Evolutionary conservation across 2,888 invertebrate genomes (phyloP).

Genomic region (Drosophila setosimentum): DNA sequence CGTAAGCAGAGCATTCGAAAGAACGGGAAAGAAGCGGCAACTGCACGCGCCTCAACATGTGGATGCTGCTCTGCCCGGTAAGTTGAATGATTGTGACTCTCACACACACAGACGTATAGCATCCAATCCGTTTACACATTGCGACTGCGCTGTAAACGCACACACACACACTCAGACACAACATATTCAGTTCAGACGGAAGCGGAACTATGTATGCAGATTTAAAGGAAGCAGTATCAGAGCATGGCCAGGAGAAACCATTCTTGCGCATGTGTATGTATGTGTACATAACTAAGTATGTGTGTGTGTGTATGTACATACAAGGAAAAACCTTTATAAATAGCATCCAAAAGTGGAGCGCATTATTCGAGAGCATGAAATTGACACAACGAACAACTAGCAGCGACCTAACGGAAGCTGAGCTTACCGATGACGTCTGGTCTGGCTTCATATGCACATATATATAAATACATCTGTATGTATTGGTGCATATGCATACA

Average conservation of each 20-base stretch:
- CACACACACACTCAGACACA: slow-evolving; percentile 15
- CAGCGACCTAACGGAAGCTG: slow-evolving; percentile 59
- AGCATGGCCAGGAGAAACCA: slow-evolving; percentile 26
- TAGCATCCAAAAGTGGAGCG: slow-evolving; percentile 79
- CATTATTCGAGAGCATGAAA: slow-evolving; percentile 43
- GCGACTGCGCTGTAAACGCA: slow-evolving; percentile 66
- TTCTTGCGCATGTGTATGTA: slow-evolving; percentile 53
- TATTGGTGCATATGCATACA: slow-evolving; percentile 6
- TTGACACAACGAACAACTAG: slow-evolving; percentile 13
- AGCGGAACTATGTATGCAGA: slow-evolving; percentile 79
- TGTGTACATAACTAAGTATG: slow-evolving; percentile 47
- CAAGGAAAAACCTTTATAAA: slow-evolving; percentile 68
- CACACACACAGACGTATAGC: slow-evolving; percentile 17
- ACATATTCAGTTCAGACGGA: slow-evolving; percentile 57
- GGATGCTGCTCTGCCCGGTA: slow-evolving; percentile 74
- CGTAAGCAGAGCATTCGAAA: slow-evolving; percentile 8
- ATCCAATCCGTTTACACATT: slow-evolving; percentile 34
- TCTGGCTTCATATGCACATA: slow-evolving; percentile 31
- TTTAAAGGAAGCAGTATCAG: slow-evolving; percentile 69
- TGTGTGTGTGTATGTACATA: slow-evolving; percentile 29
- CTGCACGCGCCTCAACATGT: slow-evolving; percentile 72
- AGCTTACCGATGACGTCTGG: slow-evolving; percentile 61
- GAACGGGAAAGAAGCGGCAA: slow-evolving; percentile 37
- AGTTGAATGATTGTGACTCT: slow-evolving; percentile 51
- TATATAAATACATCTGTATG: slow-evolving; percentile 5